Evolutionary conservation across 2,113 vertebrate genomes (phyloP).

Genomic region (Etheostoma spectabile): DNA sequence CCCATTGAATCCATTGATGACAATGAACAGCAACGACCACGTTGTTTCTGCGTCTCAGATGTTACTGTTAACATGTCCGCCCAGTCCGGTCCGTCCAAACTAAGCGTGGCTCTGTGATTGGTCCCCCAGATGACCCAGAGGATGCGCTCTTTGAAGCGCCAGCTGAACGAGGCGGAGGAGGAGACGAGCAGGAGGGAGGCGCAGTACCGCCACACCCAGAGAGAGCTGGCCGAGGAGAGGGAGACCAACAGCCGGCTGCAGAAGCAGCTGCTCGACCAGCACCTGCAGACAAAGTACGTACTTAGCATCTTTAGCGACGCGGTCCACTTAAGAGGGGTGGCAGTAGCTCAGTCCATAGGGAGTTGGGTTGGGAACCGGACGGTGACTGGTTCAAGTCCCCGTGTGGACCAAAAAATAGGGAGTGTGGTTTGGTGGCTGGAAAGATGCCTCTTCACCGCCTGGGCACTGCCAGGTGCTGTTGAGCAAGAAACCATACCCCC

Average conservation of each 20-base stretch:
- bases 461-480: too few species aligned
- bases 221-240: conserved; percentile 85
- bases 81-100: neutral
- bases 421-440: too few species aligned
- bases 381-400: too few species aligned
- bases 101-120: neutral
- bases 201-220: conserved; percentile 78
- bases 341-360: too few species aligned
- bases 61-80: neutral
- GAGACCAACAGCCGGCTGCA: conserved; percentile 78
- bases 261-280: conserved; percentile 82
- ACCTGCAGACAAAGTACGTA: conserved; percentile 79
- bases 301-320: too few species aligned
- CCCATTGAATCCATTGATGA: too few species aligned
- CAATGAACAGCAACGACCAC: too few species aligned
- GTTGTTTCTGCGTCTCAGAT: neutral
- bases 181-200: conserved; percentile 82
- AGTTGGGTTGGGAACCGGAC: too few species aligned
- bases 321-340: too few species aligned
- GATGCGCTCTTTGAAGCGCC: conserved; percentile 85
- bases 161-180: conserved; percentile 84
- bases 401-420: too few species aligned
- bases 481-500: too few species aligned
- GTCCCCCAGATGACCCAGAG: conserved; percentile 81
- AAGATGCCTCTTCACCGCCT: too few species aligned